Evolutionary conservation across 2,797 vertebrate species (phyloP), one percentile per base, ranked within the genome.

Genomic region (Numenius phaeopus): DNA sequence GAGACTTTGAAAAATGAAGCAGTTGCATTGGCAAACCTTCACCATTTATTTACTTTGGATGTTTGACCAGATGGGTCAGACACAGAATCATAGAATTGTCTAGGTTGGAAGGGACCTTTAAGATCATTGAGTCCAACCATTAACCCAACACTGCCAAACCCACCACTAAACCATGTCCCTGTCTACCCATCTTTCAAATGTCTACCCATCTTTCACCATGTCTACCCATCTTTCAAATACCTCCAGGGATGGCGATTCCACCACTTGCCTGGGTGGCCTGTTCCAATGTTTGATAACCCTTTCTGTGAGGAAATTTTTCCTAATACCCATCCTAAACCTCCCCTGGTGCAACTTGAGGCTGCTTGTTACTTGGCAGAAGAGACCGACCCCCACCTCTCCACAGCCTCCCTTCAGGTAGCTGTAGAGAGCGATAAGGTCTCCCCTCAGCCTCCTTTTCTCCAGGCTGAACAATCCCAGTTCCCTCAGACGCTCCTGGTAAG

Each of bases 21-120:
- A 12, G 16, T 3, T 12, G 30, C 6, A 2, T 0, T 52, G 30
- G 26, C 32, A 65, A 42, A 47, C 3, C 3, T 21, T 46, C 49
- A 6, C 19, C 9, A 7, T 47, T 49, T 24, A 15, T 76, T 86
- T 70, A 54, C 54, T n/a, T 40, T 4, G 26, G 8, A 10, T 30
- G n/a, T 42, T 21, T 16, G 39, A 64, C 11, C 7, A 42, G 44
- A 37, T 2, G 44, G 20, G 26, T 52, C 47, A 7, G 26, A 9
- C n/a, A 29, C 4, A 8, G 40, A 42, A 21, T 65, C 30, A 44
- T 11, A 42, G 39, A 64, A 42, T 30, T 4, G 9, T 30, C 29
- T 64, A 44, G 14, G 40, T 23, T 44, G 29, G 40, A 44, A 65
- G 21, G 14, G 21, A 65, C 29, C 29, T 65, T 44, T 44, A 30